phyloP scores from a whole-genome alignment of 2,888 invertebrate genomes.

The Leptinotarsa rubiginosa region DNA sequence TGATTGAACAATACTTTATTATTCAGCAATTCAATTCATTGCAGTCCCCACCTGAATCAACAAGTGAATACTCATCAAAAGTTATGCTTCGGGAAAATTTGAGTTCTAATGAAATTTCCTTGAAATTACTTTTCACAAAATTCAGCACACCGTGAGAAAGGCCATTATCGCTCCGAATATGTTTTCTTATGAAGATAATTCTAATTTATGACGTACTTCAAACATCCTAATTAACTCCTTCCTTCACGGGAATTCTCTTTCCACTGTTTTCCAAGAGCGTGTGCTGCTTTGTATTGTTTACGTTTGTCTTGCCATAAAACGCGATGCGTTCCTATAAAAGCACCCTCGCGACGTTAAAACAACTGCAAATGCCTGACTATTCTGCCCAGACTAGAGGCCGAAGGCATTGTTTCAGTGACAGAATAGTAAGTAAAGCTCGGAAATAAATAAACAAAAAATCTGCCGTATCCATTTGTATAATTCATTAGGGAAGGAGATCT shows the following conservation, averaged over 20 bases:
- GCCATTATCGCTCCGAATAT: neutral
- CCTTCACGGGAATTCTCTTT: neutral
- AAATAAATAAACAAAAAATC: no score
- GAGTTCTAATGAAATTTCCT: neutral
- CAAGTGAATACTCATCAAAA: neutral
- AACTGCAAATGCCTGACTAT: neutral
- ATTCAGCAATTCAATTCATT: no score
- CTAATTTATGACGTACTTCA: neutral
- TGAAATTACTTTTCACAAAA: neutral
- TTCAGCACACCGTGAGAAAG: neutral
- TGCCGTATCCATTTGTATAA: no score
- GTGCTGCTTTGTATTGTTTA: neutral
- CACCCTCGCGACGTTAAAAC: neutral
- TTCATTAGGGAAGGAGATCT: no score
- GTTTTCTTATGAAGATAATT: conserved; percentile 2
- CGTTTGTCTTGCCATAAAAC: neutral
- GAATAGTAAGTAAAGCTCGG: no score
- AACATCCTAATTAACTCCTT: conserved; percentile 3
- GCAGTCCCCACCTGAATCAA: conserved; percentile 1
- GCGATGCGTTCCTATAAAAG: neutral
- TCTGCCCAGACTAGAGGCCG: neutral
- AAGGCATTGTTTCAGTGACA: no score
- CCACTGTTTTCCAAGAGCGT: neutral
- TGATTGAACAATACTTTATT: no score
- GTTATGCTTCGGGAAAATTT: neutral